phyloP scores from a whole-genome alignment of 1,140 invertebrate species.

The Brachionus calyciflorus region DNA sequence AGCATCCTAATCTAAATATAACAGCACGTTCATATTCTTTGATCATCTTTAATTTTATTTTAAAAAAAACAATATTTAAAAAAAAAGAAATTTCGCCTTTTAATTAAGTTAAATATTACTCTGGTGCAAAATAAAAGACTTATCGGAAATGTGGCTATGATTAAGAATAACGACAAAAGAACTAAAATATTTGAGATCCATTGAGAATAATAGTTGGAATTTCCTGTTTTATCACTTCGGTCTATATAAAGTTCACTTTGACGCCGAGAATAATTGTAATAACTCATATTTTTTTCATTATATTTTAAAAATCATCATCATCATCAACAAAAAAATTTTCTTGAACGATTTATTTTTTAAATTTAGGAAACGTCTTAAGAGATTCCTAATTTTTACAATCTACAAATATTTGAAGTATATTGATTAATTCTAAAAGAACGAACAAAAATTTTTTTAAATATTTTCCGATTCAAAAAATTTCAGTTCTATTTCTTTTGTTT shows the following conservation, averaged over 20 bases:
- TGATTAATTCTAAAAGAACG: too few species aligned
- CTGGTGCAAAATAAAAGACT: constrained; percentile 11
- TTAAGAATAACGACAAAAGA: background rate
- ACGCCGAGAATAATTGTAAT: background rate
- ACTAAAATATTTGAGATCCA: constrained; percentile 5
- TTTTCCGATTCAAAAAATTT: too few species aligned
- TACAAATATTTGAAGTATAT: too few species aligned
- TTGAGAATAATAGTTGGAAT: background rate
- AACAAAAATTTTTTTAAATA: too few species aligned
- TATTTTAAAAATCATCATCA: too few species aligned
- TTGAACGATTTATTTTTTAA: too few species aligned
- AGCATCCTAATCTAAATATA: constrained; percentile 47
- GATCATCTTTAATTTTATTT: constrained; percentile 19
- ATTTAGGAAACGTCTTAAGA: too few species aligned
- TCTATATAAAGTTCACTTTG: background rate
- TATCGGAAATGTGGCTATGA: background rate
- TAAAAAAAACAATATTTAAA: too few species aligned
- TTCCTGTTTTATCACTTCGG: background rate
- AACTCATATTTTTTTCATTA: background rate
- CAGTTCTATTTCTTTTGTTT: too few species aligned
- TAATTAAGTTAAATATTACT: background rate
- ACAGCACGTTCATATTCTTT: constrained; percentile 48
- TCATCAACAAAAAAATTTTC: too few species aligned
- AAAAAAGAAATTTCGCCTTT: background rate
- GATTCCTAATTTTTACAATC: too few species aligned